These are phyloP conservation scores for Eulithis prunata DNA, from an alignment of 2,888 invertebrate species.

Conservation along the genomic window DNA sequence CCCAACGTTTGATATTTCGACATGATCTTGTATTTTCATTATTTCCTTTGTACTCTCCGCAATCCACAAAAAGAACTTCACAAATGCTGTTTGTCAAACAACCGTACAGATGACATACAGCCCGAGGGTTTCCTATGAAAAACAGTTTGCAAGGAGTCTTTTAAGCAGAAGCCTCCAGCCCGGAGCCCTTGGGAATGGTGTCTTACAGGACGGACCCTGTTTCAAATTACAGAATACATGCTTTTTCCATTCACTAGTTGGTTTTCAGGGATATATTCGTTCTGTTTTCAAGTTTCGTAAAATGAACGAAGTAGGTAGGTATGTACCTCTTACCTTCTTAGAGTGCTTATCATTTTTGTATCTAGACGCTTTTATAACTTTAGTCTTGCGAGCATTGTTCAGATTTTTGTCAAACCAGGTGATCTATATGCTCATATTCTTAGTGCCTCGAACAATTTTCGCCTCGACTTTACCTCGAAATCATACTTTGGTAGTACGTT, in stretches of 20 bases:
- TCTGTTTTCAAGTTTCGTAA: conserved; percentile 5
- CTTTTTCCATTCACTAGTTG: conserved; percentile 37
- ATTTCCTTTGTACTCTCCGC: neutral
- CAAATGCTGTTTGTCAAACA: conserved; percentile 26
- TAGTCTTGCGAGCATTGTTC: too few species aligned
- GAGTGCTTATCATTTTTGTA: too few species aligned
- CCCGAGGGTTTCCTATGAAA: conserved; percentile 38
- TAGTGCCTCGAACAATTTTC: too few species aligned
- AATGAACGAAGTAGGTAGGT: neutral
- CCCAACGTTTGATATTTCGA: conserved; percentile 5
- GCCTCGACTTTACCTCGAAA: too few species aligned
- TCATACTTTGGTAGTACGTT: too few species aligned
- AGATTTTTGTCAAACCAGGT: too few species aligned
- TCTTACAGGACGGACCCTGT: conserved; percentile 46
- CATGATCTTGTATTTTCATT: neutral
- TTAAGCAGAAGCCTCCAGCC: conserved; percentile 39
- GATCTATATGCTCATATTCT: too few species aligned
- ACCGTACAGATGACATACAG: conserved; percentile 21
- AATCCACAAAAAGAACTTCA: conserved; percentile 18
- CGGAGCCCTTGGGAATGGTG: conserved; percentile 56
- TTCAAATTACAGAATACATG: conserved; percentile 45
- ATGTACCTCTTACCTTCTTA: too few species aligned
- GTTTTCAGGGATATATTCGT: conserved; percentile 35
- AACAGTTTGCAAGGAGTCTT: conserved; percentile 36
- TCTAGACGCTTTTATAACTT: too few species aligned